Conservation (phyloP, 2,888 invertebrate species). For the Diachrysia chrysitis region DNA sequence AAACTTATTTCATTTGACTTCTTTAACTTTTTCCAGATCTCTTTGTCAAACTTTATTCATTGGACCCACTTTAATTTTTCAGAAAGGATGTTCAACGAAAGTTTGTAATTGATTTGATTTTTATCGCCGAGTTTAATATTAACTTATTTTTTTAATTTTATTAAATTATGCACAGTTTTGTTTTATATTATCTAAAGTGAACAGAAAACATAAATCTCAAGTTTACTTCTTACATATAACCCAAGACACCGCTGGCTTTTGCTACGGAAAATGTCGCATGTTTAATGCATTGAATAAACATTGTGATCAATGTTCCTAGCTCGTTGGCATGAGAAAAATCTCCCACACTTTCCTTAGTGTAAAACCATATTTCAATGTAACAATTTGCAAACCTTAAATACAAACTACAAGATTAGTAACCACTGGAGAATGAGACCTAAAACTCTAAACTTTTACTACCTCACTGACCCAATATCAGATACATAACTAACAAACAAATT, state of each 20-base stretch:
- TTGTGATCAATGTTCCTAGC: too few species aligned
- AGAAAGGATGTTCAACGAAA: slow-evolving; percentile 44
- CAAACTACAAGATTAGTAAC: not conserved
- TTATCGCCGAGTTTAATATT: slow-evolving; percentile 41
- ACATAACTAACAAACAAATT: slow-evolving; percentile 55
- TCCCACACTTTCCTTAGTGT: too few species aligned
- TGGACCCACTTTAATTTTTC: slow-evolving; percentile 46
- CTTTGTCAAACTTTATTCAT: slow-evolving; percentile 55
- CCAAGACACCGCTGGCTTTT: not conserved
- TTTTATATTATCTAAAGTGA: not conserved
- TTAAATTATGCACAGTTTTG: not conserved
- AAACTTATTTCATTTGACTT: slow-evolving; percentile 55
- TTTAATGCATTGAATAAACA: too few species aligned
- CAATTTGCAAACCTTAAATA: not conserved
- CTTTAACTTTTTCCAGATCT: slow-evolving; percentile 50
- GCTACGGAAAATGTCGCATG: not conserved
- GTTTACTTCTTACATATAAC: not conserved
- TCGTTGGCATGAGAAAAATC: too few species aligned
- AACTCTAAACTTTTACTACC: slow-evolving; percentile 15
- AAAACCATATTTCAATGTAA: not conserved
- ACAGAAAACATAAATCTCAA: not conserved
- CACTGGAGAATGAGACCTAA: slow-evolving; percentile 3
- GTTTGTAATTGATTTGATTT: slow-evolving; percentile 52
- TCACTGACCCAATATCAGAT: slow-evolving; percentile 39
- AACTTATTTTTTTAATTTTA: slow-evolving; percentile 12